These are phyloP conservation scores for Hozukius guyotensis DNA, from an alignment of 2,797 vertebrate species.

Conservation along the genomic window DNA sequence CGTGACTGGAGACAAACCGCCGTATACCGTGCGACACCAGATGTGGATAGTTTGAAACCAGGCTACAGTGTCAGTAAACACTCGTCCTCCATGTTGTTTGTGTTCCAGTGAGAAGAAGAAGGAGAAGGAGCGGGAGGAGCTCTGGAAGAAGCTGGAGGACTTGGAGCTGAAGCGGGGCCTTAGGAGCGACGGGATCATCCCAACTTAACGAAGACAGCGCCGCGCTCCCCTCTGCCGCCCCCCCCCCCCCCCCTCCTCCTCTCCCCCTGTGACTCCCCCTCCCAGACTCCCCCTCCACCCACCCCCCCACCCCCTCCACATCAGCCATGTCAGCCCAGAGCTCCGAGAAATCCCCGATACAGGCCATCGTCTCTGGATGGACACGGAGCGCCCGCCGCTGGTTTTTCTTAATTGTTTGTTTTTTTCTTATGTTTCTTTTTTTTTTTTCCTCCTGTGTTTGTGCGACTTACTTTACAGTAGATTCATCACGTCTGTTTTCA, in stretches of 20 bases:
- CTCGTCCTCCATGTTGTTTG: not conserved
- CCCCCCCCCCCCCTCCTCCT: not conserved
- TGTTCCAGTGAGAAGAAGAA: conserved; percentile 95
- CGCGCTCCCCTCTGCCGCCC: conserved; percentile 44
- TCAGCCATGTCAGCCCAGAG: conserved; percentile 89
- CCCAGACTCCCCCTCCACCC: conserved; percentile 38
- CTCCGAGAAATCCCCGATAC: conserved; percentile 77
- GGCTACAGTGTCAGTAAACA: rapidly evolving
- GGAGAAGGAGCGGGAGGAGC: conserved; percentile 97
- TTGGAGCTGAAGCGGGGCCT: conserved; percentile 98
- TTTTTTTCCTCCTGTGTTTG: conserved; percentile 87
- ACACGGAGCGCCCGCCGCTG: conserved; percentile 85
- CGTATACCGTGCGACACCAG: too few relatives aligned
- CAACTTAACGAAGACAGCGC: conserved; percentile 91
- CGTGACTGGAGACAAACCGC: too few relatives aligned
- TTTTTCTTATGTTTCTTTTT: conserved; percentile 70
- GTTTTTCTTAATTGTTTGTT: conserved; percentile 57
- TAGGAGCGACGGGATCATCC: conserved; percentile 96
- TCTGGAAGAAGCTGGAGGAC: conserved; percentile 99
- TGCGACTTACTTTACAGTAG: conserved; percentile 99
- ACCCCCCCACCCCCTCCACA: conserved; percentile 45
- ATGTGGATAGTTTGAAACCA: not conserved
- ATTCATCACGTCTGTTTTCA: conserved; percentile 96
- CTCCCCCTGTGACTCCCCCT: conserved; percentile 37
- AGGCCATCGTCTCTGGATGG: conserved; percentile 85